Evolutionary conservation across 2,113 vertebrate genomes (phyloP).

Genomic region (Steatornis caripensis): DNA sequence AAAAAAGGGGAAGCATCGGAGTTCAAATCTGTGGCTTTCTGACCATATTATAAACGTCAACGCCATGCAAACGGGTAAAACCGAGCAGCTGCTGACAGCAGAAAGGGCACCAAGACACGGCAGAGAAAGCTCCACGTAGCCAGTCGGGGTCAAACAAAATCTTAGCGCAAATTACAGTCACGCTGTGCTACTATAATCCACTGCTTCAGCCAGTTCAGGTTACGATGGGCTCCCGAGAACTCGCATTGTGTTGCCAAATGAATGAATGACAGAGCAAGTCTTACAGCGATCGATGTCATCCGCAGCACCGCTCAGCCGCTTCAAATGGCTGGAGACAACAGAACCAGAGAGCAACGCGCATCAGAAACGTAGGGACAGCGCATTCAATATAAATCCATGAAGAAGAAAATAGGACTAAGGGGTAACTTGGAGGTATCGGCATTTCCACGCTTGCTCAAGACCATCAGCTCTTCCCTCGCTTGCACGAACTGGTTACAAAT

Average conservation of each 20-base stretch:
- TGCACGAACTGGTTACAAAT: accelerated
- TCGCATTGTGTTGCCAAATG: not conserved
- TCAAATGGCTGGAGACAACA: not conserved
- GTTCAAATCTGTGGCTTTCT: not conserved
- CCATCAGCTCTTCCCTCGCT: not conserved
- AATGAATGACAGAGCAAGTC: not conserved
- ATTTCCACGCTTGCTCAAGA: accelerated
- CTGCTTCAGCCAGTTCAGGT: not conserved
- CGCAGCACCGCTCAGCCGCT: accelerated
- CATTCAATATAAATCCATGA: accelerated
- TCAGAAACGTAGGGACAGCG: not conserved
- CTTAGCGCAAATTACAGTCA: not conserved
- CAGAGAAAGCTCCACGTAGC: not conserved
- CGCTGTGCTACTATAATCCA: not conserved
- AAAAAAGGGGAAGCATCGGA: not conserved
- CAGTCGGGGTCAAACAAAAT: not conserved
- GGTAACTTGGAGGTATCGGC: accelerated
- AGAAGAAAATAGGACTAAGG: not conserved
- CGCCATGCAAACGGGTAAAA: accelerated
- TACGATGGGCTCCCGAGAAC: not conserved
- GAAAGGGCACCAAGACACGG: not conserved
- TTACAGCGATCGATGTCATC: accelerated
- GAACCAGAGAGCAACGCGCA: accelerated
- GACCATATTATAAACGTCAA: accelerated
- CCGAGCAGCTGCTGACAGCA: not conserved